Evolutionary conservation across 2,797 vertebrate species (phyloP).

Genomic region (Florisuga fusca): DNA sequence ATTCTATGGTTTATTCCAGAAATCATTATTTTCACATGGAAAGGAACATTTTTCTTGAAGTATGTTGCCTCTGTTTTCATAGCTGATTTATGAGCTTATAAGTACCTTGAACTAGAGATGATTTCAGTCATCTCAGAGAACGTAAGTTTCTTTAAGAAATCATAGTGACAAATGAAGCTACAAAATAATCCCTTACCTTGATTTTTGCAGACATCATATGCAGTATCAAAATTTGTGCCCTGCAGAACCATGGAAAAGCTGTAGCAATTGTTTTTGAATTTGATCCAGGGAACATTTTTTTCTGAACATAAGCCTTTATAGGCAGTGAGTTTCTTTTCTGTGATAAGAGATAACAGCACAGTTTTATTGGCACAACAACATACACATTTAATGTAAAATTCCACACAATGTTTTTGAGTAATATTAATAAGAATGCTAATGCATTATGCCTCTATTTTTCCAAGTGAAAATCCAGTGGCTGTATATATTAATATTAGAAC

Average conservation of each 20-base stretch:
- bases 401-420: not conserved
- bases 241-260: constrained; percentile 88
- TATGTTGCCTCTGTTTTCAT: not conserved
- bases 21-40: not conserved
- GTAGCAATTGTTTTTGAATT: constrained; percentile 91
- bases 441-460: not conserved
- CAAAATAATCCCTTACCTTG: constrained; percentile 82
- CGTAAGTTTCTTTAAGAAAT: not conserved
- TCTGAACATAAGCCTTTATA: constrained; percentile 83
- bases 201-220: constrained; percentile 87
- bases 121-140: not conserved
- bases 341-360: constrained; percentile 57
- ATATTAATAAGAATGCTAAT: constrained; percentile 12
- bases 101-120: not conserved
- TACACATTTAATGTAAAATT: constrained; percentile 21
- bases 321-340: constrained; percentile 82
- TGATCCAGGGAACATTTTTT: constrained; percentile 85
- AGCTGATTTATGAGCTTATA: not conserved
- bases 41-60: not conserved
- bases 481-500: not conserved
- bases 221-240: constrained; percentile 84
- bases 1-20: not conserved
- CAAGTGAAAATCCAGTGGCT: not conserved
- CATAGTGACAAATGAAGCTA: not conserved
- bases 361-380: constrained; percentile 52